Percentiles rank a stretch among this genome's conserved stretches.
phyloP scores from a whole-genome alignment of 2,797 vertebrate species.

The Muscicapa comitata region DNA sequence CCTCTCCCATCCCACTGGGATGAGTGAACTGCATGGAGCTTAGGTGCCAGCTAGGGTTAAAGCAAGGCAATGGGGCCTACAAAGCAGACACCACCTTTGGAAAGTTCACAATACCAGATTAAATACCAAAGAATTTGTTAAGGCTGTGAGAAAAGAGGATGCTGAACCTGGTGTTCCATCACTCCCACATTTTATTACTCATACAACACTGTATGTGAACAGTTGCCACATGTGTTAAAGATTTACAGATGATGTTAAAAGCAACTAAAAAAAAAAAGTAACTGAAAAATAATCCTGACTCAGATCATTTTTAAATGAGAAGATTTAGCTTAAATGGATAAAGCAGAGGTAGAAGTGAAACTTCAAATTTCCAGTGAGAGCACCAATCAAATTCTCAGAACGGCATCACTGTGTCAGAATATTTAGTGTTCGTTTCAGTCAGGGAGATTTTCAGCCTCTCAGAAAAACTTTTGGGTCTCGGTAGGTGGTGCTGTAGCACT shows the following conservation, averaged over 20 bases:
- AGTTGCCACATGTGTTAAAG: neutral
- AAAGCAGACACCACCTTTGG: neutral
- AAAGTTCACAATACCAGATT: neutral
- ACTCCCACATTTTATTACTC: neutral
- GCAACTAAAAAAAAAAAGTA: neutral
- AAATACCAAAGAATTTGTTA: neutral
- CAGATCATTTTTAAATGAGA: neutral
- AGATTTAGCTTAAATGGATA: neutral
- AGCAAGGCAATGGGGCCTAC: neutral
- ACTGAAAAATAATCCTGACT: neutral
- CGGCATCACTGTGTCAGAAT: neutral
- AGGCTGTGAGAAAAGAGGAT: neutral
- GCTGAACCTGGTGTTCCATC: neutral
- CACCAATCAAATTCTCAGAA: neutral
- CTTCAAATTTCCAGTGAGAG: neutral
- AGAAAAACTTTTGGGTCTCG: neutral
- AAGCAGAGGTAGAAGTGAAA: neutral
- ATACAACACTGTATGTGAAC: neutral
- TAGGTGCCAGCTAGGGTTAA: neutral
- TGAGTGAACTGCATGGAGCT: neutral
- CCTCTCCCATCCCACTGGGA: neutral
- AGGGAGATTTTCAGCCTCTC: neutral
- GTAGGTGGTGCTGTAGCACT: slow-evolving; percentile 31
- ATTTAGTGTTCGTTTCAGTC: neutral
- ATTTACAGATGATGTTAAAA: neutral